Percentiles rank a stretch among this genome's conserved stretches.
phyloP scores from a whole-genome alignment of 2,888 invertebrate genomes.

The Archaeoteleia sp. region DNA sequence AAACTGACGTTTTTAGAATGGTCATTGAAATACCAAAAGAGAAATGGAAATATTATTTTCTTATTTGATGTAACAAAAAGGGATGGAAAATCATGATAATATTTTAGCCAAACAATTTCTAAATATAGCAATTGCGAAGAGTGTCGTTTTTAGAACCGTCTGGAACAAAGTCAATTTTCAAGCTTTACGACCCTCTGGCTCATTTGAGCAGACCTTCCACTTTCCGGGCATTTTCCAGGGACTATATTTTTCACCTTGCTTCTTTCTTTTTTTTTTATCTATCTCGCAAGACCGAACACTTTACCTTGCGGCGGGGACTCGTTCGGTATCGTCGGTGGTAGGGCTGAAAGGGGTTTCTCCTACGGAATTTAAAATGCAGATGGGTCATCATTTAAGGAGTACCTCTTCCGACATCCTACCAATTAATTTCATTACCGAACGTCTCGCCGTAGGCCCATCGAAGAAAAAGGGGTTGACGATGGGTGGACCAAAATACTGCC shows the following conservation, averaged over 20 bases:
- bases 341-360: constrained; percentile 32
- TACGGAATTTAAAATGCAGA: constrained; percentile 51
- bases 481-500: constrained; percentile 33
- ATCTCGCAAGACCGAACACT: constrained; percentile 25
- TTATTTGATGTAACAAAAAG: too few relatives aligned
- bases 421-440: constrained; percentile 53
- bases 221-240: constrained; percentile 37
- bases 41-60: too few relatives aligned
- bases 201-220: constrained; percentile 34
- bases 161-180: constrained; percentile 37
- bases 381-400: constrained; percentile 39
- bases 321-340: constrained; percentile 10
- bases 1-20: too few relatives aligned
- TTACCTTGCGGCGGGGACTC: constrained; percentile 22
- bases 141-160: constrained; percentile 24
- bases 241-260: constrained; percentile 34
- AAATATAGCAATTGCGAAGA: constrained; percentile 28
- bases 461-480: constrained; percentile 27
- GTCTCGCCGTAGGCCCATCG: constrained; percentile 26
- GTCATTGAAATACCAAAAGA: too few relatives aligned
- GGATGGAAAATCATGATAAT: constrained; percentile 7
- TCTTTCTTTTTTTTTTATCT: constrained; percentile 14
- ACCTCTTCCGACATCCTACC: constrained; percentile 40
- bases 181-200: constrained; percentile 29
- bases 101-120: constrained; percentile 15